Percentiles rank a stretch among this genome's conserved stretches.
phyloP scores from a whole-genome alignment of 2,888 invertebrate species.

The Tenthredo amoena region DNA sequence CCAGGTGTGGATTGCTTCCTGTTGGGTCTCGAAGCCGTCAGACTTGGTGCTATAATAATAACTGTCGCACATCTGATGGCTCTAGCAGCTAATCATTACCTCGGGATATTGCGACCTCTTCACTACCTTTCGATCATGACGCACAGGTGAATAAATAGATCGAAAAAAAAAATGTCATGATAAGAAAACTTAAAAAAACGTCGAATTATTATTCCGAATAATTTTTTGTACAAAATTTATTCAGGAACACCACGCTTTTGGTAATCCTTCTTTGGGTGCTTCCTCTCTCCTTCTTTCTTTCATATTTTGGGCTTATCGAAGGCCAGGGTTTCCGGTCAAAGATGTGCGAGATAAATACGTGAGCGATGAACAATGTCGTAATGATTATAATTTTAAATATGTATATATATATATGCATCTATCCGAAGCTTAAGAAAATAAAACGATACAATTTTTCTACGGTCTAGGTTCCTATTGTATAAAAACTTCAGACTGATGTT shows the following conservation, averaged over 20 bases:
- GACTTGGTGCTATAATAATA: slow-evolving; percentile 82
- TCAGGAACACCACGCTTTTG: slow-evolving; percentile 78
- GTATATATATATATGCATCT: too few relatives aligned
- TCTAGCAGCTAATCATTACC: slow-evolving; percentile 84
- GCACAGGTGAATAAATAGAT: slow-evolving; percentile 63
- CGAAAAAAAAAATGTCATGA: background rate
- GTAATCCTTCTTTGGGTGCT: slow-evolving; percentile 81
- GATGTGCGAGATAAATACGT: slow-evolving; percentile 61
- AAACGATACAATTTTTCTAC: background rate
- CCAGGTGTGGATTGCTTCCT: slow-evolving; percentile 65
- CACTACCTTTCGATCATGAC: slow-evolving; percentile 83
- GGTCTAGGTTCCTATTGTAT: slow-evolving; percentile 74
- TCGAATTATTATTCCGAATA: background rate
- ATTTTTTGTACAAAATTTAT: background rate
- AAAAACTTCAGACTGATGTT: slow-evolving; percentile 79
- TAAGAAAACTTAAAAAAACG: background rate
- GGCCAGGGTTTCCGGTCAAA: slow-evolving; percentile 77
- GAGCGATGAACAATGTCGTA: background rate
- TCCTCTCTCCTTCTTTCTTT: slow-evolving; percentile 79
- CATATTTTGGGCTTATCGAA: slow-evolving; percentile 79
- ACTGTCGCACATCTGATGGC: slow-evolving; percentile 83
- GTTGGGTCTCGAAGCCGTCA: slow-evolving; percentile 77
- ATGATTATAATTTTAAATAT: too few relatives aligned
- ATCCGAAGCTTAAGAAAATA: too few relatives aligned
- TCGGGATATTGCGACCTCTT: slow-evolving; percentile 83